Base-by-base conservation (phyloP, 2,888 invertebrate genomes). In the Drosophila percnosoma region DNA sequence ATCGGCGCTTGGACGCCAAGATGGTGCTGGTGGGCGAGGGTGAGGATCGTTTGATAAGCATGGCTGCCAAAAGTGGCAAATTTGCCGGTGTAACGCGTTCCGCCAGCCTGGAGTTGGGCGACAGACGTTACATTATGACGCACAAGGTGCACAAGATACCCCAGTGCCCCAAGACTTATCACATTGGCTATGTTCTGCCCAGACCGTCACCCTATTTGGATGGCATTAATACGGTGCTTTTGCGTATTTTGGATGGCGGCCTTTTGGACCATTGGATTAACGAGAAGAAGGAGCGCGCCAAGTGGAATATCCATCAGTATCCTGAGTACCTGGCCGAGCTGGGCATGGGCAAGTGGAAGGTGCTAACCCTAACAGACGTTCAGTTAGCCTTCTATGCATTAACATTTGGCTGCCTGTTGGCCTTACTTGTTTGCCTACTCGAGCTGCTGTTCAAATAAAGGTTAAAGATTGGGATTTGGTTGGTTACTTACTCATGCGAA, bases 81-180 rank as follows among this genome's bases (percentile, higher is more conserved):
- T 91, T 92, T 54, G 92, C 92, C 1, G 90, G 90, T 4, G 90
- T 93, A 0, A 92, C 92, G 0, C 82, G 93, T 40, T 81, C 89
- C 5, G 91, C 90, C 15, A 86, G 91, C 10, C 78, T 93, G 4
- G 77, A 85, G 53, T 49, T 92, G 1, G 86, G 84, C 21, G 92
- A 92, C 63, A 89, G 91, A 18, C 81, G 87, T 5, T 92, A 89
- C 48, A 80, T 92, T 18, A 87, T 90, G 72, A 87, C 91, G 1
- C 89, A 91, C 48, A 85, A 87, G 72, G 80, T 91, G 27, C 92
- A 93, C 74, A 89, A 91, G 63, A 91, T 93, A 27, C 88, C 91
- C 1, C 92, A 93, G 65, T 93, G 93, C 40, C 93, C 93, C 0
- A 92, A 92, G 69, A 90, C 72, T 6, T 93, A 93, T 74, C 90